Percentiles rank a stretch among this genome's conserved stretches.
Conservation (phyloP, 2,113 vertebrate species). For the Lasiurus borealis region DNA sequence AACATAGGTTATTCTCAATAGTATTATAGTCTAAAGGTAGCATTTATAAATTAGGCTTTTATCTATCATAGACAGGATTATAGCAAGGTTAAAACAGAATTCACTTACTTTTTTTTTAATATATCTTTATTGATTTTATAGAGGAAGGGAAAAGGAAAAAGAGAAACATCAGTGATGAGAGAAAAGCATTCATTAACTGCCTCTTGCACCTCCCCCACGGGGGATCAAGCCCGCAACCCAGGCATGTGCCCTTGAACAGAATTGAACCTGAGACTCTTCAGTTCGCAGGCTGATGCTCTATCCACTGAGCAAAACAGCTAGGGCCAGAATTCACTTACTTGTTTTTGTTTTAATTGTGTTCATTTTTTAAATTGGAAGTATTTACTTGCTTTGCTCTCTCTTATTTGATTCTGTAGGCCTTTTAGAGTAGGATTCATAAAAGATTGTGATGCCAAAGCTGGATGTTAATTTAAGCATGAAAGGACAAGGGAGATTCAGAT, state of each 20-base stretch:
- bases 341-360: conserved; percentile 49
- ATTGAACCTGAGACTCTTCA: too few species aligned
- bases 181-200: too few species aligned
- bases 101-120: conserved; percentile 45
- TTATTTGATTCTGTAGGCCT: neutral
- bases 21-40: conserved; percentile 8
- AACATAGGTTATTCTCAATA: conserved; percentile 40
- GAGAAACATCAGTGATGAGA: too few species aligned
- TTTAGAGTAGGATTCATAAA: conserved; percentile 60
- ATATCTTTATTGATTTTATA: too few species aligned
- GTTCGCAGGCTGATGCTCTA: too few species aligned
- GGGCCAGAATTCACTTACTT: conserved; percentile 38
- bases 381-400: conserved; percentile 60
- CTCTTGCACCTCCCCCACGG: too few species aligned
- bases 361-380: conserved; percentile 38
- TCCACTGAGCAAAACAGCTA: too few species aligned
- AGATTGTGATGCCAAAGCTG: conserved; percentile 36
- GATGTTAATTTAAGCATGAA: conserved; percentile 69
- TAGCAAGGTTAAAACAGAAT: conserved; percentile 24
- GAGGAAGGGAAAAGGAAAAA: too few species aligned
- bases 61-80: neutral
- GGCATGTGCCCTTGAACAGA: too few species aligned
- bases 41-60: conserved; percentile 39
- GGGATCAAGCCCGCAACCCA: too few species aligned
- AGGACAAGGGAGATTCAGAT: conserved; percentile 72